Evolutionary conservation across 1,140 invertebrate genomes (phyloP).

Genomic region (Drosophila erecta): DNA sequence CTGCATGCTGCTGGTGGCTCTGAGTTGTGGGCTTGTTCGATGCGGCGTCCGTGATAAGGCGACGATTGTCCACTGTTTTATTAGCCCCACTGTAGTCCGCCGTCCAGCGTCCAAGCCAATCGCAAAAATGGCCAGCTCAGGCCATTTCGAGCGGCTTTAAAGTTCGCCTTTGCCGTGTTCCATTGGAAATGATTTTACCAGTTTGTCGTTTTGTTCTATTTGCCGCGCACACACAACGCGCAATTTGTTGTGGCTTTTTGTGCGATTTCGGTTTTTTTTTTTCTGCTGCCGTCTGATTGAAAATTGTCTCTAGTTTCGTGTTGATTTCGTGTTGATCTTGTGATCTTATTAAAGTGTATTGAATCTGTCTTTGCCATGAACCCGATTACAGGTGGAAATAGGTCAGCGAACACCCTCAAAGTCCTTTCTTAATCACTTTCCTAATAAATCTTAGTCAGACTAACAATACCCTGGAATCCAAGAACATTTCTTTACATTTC

Average conservation of each 20-base stretch:
- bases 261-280: constrained; percentile 65
- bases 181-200: constrained; percentile 44
- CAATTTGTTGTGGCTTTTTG: constrained; percentile 66
- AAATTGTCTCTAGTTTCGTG: constrained; percentile 76
- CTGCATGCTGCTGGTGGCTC: too few species aligned
- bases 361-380: constrained; percentile 45
- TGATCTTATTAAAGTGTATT: constrained; percentile 15
- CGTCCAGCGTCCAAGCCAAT: constrained; percentile 57
- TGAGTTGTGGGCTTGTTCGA: too few species aligned
- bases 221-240: constrained; percentile 51
- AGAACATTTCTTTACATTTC: too few species aligned
- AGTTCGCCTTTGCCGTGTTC: constrained; percentile 68
- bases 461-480: too few species aligned
- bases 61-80: constrained; percentile 83
- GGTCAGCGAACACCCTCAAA: constrained; percentile 1
- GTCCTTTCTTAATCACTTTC: constrained; percentile 11
- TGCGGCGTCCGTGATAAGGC: constrained; percentile 72
- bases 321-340: constrained; percentile 52
- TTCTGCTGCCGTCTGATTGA: constrained; percentile 72
- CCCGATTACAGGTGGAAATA: constrained; percentile 17
- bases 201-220: constrained; percentile 67
- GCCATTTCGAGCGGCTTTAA: constrained; percentile 72
- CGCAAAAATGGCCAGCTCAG: constrained; percentile 65
- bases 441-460: not conserved
- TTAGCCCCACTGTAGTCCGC: constrained; percentile 34